A percentile compares a stretch with the other conserved stretches of the same genome.
Evolutionary conservation across 2,113 vertebrate species (phyloP).

Genomic region (Baryphthengus martii): DNA sequence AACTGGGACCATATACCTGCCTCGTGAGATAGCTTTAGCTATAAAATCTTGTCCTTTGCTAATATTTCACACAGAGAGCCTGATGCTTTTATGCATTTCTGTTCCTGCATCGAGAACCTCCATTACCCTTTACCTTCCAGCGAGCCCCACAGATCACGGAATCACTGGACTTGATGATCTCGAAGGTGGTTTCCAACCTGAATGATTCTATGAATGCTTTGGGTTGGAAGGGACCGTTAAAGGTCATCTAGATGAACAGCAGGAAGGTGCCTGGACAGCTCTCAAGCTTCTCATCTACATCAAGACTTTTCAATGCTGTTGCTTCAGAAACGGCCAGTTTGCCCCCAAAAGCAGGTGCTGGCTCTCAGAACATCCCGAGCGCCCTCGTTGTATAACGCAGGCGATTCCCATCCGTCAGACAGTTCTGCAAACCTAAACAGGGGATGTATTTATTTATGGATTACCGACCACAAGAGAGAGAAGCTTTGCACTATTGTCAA

Average conservation of each 20-base stretch:
- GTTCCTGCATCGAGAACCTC: background rate
- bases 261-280: background rate
- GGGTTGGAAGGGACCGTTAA: background rate
- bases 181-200: too few relatives aligned
- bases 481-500: conserved; percentile 38
- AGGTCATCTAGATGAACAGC: background rate
- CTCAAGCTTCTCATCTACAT: accelerated
- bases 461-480: conserved; percentile 53
- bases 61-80: background rate
- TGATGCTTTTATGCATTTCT: background rate
- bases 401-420: background rate
- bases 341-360: background rate
- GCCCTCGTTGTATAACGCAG: background rate
- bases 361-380: background rate
- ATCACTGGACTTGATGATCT: too few relatives aligned
- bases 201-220: too few relatives aligned
- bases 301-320: background rate
- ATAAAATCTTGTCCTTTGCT: background rate
- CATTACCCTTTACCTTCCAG: background rate
- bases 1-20: background rate
- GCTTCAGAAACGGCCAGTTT: background rate
- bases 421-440: conserved; percentile 23
- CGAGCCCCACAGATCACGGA: background rate
- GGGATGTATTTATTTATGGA: conserved; percentile 63
- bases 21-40: background rate